These are phyloP conservation scores for human (Homo sapiens) DNA, from an alignment of 2,113 vertebrate genomes.

Conservation along the genomic window GRCh38 chr9:86021501-86022000, in stretches of 20 bases:
- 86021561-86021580: neutral
- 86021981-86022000: conserved; percentile 37
- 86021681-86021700: neutral
- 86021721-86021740: neutral
- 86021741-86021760: neutral
- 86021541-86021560: neutral
- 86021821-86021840: neutral
- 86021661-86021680: neutral
- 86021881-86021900: conserved; percentile 80
- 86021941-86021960: conserved; percentile 98
- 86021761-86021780: neutral
- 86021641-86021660: neutral
- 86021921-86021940: conserved; percentile 98
- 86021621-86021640: neutral
- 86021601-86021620: neutral
- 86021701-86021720: neutral
- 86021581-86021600: neutral
- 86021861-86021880: neutral
- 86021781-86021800: neutral
- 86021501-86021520: neutral
- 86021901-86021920: conserved; percentile 98
- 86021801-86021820: neutral
- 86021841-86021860: neutral
- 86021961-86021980: conserved; percentile 39
- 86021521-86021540: neutral